These are phyloP conservation scores for Microctenopoma steveboyesi DNA, from an alignment of 2,797 vertebrate genomes.

Conservation along the genomic window DNA sequence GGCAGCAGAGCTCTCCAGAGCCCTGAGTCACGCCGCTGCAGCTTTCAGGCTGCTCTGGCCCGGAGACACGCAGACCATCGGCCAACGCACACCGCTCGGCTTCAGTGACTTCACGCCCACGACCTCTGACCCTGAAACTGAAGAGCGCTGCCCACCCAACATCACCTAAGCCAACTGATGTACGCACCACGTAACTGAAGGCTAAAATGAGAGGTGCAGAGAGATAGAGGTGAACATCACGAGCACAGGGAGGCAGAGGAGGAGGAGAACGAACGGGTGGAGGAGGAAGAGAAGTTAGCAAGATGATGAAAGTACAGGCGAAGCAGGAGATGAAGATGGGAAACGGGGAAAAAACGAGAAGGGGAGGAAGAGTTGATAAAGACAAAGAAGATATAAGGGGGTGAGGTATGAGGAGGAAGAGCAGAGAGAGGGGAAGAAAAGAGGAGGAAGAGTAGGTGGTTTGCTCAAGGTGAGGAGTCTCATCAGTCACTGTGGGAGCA, in stretches of 20 bases:
- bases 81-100: slow-evolving; percentile 43
- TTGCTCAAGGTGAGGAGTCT: slow-evolving; percentile 56
- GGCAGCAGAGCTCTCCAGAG: slow-evolving; percentile 27
- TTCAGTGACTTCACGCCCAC: slow-evolving; percentile 39
- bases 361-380: background rate
- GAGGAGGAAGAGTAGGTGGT: slow-evolving; percentile 16
- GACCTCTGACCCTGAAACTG: slow-evolving; percentile 50
- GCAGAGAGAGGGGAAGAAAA: background rate
- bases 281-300: background rate
- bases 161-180: slow-evolving; percentile 53
- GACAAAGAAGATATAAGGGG: too few species aligned
- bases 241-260: slow-evolving; percentile 24
- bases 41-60: slow-evolving; percentile 36
- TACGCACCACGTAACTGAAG: slow-evolving; percentile 6
- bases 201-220: slow-evolving; percentile 33
- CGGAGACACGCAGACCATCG: slow-evolving; percentile 46
- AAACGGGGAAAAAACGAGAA: background rate
- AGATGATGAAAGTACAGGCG: too few species aligned
- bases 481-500: slow-evolving; percentile 51
- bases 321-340: background rate
- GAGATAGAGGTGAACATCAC: slow-evolving; percentile 38
- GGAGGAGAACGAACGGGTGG: slow-evolving; percentile 12
- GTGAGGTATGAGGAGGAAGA: background rate
- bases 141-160: slow-evolving; percentile 47
- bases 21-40: slow-evolving; percentile 54